Percentiles rank a stretch among this genome's conserved stretches.
Evolutionary conservation across 2,888 invertebrate genomes (phyloP).

Genomic region (Amiota mariae): DNA sequence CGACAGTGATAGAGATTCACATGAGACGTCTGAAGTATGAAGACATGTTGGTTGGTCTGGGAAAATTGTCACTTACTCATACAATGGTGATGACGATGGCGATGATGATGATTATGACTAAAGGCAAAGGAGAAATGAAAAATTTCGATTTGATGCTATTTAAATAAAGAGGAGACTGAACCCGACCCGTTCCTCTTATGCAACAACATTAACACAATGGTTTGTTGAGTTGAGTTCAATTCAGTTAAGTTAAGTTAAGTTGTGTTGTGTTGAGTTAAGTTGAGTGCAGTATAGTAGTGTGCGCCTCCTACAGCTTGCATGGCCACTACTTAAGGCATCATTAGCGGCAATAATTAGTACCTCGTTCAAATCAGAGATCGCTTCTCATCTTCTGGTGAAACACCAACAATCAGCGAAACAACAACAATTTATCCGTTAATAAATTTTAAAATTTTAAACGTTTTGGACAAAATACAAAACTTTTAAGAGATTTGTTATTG

Average conservation of each 20-base stretch:
- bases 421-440: conserved; percentile 54
- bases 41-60: conserved; percentile 63
- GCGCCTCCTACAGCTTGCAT: conserved; percentile 49
- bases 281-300: conserved; percentile 6
- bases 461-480: conserved; percentile 64
- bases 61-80: conserved; percentile 70
- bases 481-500: conserved; percentile 64
- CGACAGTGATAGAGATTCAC: conserved; percentile 33
- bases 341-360: conserved; percentile 68
- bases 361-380: conserved; percentile 62
- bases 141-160: too few species aligned
- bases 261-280: conserved; percentile 48
- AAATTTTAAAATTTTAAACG: conserved; percentile 65
- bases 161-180: conserved; percentile 20
- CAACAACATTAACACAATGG: not conserved
- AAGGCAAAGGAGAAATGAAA: not conserved
- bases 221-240: conserved; percentile 33
- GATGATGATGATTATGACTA: not conserved
- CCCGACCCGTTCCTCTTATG: conserved; percentile 8
- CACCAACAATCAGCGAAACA: conserved; percentile 36
- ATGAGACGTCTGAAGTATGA: conserved; percentile 43
- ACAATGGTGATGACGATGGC: conserved; percentile 41
- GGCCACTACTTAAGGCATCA: conserved; percentile 69
- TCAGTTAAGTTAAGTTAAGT: conserved; percentile 48
- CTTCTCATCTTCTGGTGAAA: conserved; percentile 47